phyloP scores from a whole-genome alignment of 64 coral and sea anemone species.

The Montipora efflorescens region DNA sequence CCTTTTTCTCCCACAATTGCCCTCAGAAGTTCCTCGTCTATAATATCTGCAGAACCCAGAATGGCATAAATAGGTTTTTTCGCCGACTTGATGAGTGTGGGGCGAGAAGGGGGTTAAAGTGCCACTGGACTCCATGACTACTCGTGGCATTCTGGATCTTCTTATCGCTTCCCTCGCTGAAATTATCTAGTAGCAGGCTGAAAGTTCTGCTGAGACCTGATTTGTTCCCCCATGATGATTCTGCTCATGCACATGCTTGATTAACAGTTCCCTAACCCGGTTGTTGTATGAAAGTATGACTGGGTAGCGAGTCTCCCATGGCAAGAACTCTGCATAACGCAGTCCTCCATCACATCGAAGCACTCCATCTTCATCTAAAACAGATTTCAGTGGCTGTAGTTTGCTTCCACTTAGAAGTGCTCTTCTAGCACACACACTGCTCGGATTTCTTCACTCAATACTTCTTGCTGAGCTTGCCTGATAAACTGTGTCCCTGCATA shows the following conservation, averaged over 20 bases:
- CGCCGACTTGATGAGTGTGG: conserved; percentile 53
- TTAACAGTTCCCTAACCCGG: conserved; percentile 50
- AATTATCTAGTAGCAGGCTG: not conserved
- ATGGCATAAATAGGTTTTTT: conserved; percentile 25
- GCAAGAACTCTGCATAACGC: not conserved
- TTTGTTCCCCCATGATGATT: conserved; percentile 62
- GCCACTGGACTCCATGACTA: conserved; percentile 53
- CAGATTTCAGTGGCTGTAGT: conserved; percentile 47
- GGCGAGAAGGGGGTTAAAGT: conserved; percentile 37
- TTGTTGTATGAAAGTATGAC: conserved; percentile 44
- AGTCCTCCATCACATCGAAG: too few relatives aligned
- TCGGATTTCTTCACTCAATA: conserved; percentile 51
- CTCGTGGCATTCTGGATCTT: not conserved
- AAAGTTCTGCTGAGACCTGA: conserved; percentile 44
- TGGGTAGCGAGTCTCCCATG: conserved; percentile 40
- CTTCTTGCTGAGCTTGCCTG: conserved; percentile 45
- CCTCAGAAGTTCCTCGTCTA: not conserved
- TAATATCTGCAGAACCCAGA: not conserved
- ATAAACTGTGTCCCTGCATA: conserved; percentile 39
- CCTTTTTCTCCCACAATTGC: conserved; percentile 51
- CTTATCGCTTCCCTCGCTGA: conserved; percentile 32
- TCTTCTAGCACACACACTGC: conserved; percentile 14
- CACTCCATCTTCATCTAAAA: not conserved
- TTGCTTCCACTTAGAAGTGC: conserved; percentile 31
- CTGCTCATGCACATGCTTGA: conserved; percentile 48